Base-by-base conservation (phyloP, 2,797 vertebrate species). In the Epinephelus coioides region DNA sequence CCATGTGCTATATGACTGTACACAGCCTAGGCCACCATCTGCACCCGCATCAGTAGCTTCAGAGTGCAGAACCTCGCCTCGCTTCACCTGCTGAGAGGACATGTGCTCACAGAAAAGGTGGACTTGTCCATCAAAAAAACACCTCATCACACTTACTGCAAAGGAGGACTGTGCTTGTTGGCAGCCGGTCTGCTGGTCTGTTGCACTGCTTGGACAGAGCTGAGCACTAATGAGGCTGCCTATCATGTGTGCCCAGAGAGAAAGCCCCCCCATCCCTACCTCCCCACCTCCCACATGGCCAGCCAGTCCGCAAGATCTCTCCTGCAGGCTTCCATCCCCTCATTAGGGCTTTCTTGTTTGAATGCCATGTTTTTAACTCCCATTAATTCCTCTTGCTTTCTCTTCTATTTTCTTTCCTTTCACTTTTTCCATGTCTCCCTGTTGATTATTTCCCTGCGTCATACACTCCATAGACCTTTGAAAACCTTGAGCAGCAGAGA, bases 161-260 rank as follows among this genome's bases (percentile, higher is more conserved):
- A 71, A 82, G 53, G 57, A 69, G 50, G 49, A 11, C 65, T 43
- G 79, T 73, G 54, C 84, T 90, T 85, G 76, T 86, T 91, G 89
- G 86, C 87, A 87, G 83, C 76, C 69, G 7, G 64, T 84, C 79
- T 69, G 70, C 73, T 78, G 78, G 34, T 90, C 81, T 84, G 69
- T 85, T 84, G 82, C 74, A 64, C 75, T 81, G 83, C 85, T 83
- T 91, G 84, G 79, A 91, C 85, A 79, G 86, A 90, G 76, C 85
- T 82, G 82, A 86, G 80, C 89, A 83, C 89, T 94, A 94, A 95
- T 93, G 93, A 94, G 93, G 86, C 89, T 88, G 78, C 87, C 84
- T 84, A 85, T 89, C 87, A 87, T 89, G 79, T 86, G 73, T 69
- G 69, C 81, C 81, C 78, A 85, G 85, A 92, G 85, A 88, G 69